phyloP scores from a whole-genome alignment of 64 coral and sea anemone genomes.

The Actinia equina region DNA sequence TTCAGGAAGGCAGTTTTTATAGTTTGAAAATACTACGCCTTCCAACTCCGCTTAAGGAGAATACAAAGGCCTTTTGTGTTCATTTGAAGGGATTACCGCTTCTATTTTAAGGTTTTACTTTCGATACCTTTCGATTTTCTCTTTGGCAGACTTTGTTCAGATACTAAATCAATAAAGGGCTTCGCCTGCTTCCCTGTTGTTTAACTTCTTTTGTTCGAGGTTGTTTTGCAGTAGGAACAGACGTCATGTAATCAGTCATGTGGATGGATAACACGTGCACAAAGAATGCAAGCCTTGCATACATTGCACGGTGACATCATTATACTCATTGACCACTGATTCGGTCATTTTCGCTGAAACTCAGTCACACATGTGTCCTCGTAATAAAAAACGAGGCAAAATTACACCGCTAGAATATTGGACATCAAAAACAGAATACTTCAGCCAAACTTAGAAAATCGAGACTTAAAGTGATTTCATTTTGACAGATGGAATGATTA shows the following conservation, averaged over 20 bases:
- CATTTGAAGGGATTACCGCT: background rate
- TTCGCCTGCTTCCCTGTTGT: constrained; percentile 10
- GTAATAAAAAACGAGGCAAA: background rate
- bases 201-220: constrained; percentile 24
- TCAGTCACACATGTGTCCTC: background rate
- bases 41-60: background rate
- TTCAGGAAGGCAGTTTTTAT: too few relatives aligned
- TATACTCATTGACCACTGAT: background rate
- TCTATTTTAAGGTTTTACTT: background rate
- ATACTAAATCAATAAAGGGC: background rate
- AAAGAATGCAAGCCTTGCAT: constrained; percentile 15
- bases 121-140: background rate
- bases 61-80: background rate
- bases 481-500: background rate
- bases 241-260: constrained; percentile 17
- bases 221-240: background rate
- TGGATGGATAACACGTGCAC: background rate
- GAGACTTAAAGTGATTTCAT: background rate
- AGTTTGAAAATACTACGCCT: background rate
- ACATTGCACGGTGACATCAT: constrained; percentile 6
- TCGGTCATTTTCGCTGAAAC: background rate
- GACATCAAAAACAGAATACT: background rate
- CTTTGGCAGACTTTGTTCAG: background rate
- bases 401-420: background rate
- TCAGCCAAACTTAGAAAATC: background rate